These are phyloP conservation scores for Calephelis virginiensis DNA, from an alignment of 1,140 invertebrate genomes.

Conservation along the genomic window DNA sequence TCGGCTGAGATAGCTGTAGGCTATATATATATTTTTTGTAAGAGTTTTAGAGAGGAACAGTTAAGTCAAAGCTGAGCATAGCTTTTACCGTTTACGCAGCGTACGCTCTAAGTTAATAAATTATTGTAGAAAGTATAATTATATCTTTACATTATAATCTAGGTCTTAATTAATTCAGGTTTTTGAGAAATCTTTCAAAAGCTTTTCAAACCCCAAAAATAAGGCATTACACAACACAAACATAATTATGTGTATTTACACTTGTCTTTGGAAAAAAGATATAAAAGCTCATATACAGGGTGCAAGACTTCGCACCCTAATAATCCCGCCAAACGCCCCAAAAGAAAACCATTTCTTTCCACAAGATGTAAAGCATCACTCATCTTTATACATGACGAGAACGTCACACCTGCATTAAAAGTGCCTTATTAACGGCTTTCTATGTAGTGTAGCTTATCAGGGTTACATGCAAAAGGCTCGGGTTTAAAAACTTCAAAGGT, in stretches of 20 bases:
- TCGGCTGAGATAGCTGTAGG: too few species aligned
- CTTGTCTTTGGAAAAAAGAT: not conserved
- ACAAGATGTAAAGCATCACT: conserved; percentile 57
- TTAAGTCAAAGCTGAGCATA: too few species aligned
- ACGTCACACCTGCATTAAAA: conserved; percentile 68
- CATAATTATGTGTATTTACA: conserved; percentile 8
- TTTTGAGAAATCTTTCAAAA: not conserved
- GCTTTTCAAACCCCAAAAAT: conserved; percentile 10
- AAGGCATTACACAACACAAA: not conserved
- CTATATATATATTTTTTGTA: too few species aligned
- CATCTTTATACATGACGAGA: conserved; percentile 44
- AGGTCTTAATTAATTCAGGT: too few species aligned
- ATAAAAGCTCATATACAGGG: conserved; percentile 16
- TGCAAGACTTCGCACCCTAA: conserved; percentile 31
- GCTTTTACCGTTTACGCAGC: too few species aligned
- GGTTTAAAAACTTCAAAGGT: conserved; percentile 69
- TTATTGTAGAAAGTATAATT: too few species aligned
- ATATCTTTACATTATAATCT: too few species aligned
- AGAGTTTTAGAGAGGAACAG: too few species aligned
- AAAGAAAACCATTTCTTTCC: conserved; percentile 53
- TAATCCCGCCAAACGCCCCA: conserved; percentile 43
- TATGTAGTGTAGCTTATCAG: conserved; percentile 71
- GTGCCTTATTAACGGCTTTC: conserved; percentile 70
- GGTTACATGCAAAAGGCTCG: conserved; percentile 54
- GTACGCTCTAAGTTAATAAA: too few species aligned